Conservation (phyloP, 2,113 vertebrate genomes). For the Leiothrix lutea region DNA sequence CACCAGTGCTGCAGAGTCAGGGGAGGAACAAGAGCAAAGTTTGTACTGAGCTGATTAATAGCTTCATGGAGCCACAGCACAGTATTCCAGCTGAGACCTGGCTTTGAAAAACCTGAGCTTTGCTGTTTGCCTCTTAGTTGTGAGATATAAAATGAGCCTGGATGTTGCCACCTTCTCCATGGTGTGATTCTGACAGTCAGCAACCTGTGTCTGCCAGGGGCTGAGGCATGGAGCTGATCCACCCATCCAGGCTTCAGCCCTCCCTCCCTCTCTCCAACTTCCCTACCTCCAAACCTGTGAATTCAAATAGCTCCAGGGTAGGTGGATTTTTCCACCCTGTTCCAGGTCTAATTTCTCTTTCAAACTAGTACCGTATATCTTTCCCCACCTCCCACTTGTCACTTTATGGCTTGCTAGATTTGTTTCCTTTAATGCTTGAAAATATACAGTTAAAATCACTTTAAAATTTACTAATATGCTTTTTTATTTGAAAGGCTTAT, state of each 20-base stretch:
- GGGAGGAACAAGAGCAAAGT: background rate
- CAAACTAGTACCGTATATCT: conserved; percentile 64
- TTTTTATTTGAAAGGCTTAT: conserved; percentile 78
- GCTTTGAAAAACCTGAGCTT: background rate
- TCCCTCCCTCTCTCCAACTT: background rate
- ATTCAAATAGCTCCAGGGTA: conserved; percentile 57
- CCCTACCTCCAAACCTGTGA: background rate
- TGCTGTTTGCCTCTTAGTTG: background rate
- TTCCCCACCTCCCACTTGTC: conserved; percentile 61
- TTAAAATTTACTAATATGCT: conserved; percentile 67
- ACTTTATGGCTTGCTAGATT: conserved; percentile 75
- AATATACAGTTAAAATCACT: conserved; percentile 75
- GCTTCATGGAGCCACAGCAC: background rate
- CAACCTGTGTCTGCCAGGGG: background rate
- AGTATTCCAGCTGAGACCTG: background rate
- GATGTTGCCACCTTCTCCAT: background rate
- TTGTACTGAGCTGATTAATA: background rate
- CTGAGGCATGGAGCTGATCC: background rate
- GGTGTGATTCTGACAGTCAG: background rate
- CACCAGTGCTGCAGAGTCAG: background rate
- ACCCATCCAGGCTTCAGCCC: background rate
- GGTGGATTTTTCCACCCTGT: conserved; percentile 49
- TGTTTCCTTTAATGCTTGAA: conserved; percentile 71
- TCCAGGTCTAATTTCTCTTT: conserved; percentile 70
- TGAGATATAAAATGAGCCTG: background rate